Conservation (phyloP, 2,888 invertebrate species). For the Erebia palarica region DNA sequence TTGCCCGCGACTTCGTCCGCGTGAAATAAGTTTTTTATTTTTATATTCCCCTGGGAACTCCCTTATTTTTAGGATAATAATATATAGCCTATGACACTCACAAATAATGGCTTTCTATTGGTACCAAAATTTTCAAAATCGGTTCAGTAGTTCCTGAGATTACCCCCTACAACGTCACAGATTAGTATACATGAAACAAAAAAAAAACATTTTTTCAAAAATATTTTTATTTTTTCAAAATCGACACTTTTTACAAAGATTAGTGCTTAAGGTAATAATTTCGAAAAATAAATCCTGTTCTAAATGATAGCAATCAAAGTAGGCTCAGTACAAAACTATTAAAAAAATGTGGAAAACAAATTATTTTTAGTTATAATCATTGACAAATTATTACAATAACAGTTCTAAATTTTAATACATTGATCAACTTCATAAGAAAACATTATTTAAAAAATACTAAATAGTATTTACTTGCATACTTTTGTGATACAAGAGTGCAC, state of each 20-base stretch:
- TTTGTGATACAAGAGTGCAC: background rate
- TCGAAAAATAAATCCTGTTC: background rate
- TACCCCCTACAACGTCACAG: no score
- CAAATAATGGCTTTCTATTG: no score
- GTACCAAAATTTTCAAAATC: no score
- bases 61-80: no score
- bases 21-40: no score
- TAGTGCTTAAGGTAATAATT: background rate
- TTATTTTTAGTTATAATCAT: background rate
- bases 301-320: no score
- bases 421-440: background rate
- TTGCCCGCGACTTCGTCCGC: no score
- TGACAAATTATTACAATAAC: no score
- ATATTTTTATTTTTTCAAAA: background rate
- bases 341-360: constrained; percentile 19
- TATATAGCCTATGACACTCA: no score
- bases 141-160: no score
- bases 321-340: background rate
- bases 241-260: constrained; percentile 37
- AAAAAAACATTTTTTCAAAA: background rate
- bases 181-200: constrained; percentile 4
- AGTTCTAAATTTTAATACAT: background rate
- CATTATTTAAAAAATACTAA: no score
- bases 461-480: background rate
- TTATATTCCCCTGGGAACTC: no score